A percentile compares a stretch with the other conserved stretches of the same genome.
These are phyloP conservation scores for Gandaritis pyraliata DNA, from an alignment of 2,888 invertebrate genomes.

Conservation along the genomic window DNA sequence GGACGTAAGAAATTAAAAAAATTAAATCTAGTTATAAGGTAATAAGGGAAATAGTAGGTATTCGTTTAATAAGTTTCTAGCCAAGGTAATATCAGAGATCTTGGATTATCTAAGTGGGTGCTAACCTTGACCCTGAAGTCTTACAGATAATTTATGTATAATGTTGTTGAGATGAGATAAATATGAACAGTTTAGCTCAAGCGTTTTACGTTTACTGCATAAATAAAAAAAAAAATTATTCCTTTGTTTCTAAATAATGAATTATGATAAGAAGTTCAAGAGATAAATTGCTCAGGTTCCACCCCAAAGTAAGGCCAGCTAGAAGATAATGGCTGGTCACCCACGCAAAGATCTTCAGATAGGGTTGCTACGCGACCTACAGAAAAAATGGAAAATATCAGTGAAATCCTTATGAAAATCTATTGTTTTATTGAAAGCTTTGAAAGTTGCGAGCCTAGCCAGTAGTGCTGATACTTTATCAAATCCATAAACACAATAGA, in stretches of 20 bases:
- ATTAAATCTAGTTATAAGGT: no score
- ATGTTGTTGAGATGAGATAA: not conserved
- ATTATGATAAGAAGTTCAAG: conserved; percentile 12
- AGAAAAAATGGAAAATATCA: not conserved
- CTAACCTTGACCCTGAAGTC: conserved; percentile 3
- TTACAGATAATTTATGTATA: not conserved
- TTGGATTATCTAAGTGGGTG: not conserved
- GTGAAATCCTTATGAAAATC: no score
- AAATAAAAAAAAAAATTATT: not conserved
- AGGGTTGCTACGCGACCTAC: not conserved
- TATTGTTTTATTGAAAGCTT: no score
- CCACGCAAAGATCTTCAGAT: conserved; percentile 12
- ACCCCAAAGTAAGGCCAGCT: conserved; percentile 12
- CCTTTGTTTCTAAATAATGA: conserved; percentile 8
- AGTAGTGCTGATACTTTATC: no score
- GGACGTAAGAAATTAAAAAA: no score
- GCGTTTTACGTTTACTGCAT: not conserved
- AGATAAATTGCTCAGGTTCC: conserved; percentile 13
- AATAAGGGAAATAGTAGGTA: not conserved
- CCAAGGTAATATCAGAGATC: not conserved
- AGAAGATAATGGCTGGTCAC: conserved; percentile 18
- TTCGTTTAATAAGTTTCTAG: not conserved
- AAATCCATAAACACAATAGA: no score
- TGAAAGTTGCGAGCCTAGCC: no score
- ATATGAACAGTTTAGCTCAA: not conserved